These are phyloP conservation scores for Argyresthia albistria DNA, from an alignment of 2,888 invertebrate genomes.

Conservation along the genomic window DNA sequence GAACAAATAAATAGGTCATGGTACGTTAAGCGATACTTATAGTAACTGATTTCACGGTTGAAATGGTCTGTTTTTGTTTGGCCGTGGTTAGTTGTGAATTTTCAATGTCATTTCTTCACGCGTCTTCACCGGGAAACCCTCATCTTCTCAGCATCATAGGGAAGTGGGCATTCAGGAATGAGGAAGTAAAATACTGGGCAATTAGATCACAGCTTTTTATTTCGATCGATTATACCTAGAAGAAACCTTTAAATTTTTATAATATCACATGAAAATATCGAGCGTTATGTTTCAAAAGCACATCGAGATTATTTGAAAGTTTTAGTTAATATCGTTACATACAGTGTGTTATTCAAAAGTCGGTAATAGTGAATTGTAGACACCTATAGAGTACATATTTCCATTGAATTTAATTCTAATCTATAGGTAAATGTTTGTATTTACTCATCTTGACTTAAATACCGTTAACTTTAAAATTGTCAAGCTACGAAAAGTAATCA, in stretches of 20 bases:
- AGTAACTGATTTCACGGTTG: constrained; percentile 54
- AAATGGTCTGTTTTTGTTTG: constrained; percentile 43
- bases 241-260: not conserved
- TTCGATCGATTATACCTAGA: constrained; percentile 17
- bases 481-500: no score
- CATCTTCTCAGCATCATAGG: constrained; percentile 3
- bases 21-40: constrained; percentile 50
- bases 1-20: constrained; percentile 25
- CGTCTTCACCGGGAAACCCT: no score
- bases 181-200: constrained; percentile 17
- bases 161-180: constrained; percentile 9
- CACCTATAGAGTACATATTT: no score
- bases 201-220: constrained; percentile 36
- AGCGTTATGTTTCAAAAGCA: constrained; percentile 5
- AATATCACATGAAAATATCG: constrained; percentile 8
- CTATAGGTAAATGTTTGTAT: no score
- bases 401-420: no score
- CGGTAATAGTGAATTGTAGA: no score
- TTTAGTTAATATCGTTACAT: no score
- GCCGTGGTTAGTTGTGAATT: constrained; percentile 39
- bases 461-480: no score
- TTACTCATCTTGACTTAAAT: no score
- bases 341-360: no score
- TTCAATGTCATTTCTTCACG: constrained; percentile 34
- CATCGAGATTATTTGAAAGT: not conserved